phyloP scores from a whole-genome alignment of 1,140 invertebrate genomes.

The Muscidifurax raptorellus region DNA sequence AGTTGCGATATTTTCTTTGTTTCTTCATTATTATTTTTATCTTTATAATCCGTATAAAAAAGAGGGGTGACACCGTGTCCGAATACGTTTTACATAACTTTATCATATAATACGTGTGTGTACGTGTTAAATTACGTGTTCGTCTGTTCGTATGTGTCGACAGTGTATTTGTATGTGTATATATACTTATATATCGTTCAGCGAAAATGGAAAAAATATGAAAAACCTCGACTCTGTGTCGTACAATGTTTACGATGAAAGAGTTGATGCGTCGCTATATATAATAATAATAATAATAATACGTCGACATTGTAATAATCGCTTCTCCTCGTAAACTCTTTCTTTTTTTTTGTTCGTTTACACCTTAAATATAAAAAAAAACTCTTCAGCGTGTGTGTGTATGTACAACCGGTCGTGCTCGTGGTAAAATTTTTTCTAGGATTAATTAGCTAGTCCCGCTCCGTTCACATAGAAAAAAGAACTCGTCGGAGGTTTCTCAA shows the following conservation, averaged over 20 bases:
- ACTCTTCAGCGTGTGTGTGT: conserved; percentile 27
- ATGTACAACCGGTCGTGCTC: conserved; percentile 48
- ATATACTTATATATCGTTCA: conserved; percentile 7
- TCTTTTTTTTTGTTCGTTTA: conserved; percentile 22
- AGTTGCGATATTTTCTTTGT: conserved; percentile 27
- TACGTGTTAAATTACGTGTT: not conserved
- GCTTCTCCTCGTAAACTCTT: not conserved
- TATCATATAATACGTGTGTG: not conserved
- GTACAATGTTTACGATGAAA: conserved; percentile 19
- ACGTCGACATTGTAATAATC: conserved; percentile 32
- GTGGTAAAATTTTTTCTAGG: conserved; percentile 38
- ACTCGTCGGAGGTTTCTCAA: conserved; percentile 37
- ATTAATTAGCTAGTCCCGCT: conserved; percentile 37
- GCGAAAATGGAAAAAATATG: conserved; percentile 39
- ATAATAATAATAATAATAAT: conserved; percentile 31
- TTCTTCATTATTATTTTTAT: conserved; percentile 16
- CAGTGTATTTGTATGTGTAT: not conserved
- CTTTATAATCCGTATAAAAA: conserved; percentile 48
- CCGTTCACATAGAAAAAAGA: conserved; percentile 48
- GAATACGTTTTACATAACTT: not conserved
- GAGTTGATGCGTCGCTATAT: conserved; percentile 23
- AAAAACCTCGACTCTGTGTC: conserved; percentile 40
- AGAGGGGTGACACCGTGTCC: conserved; percentile 17
- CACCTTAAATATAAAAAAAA: conserved; percentile 42
- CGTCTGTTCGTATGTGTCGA: not conserved